Conservation (phyloP, 2,797 vertebrate species). For the Anisognathus igniventris region DNA sequence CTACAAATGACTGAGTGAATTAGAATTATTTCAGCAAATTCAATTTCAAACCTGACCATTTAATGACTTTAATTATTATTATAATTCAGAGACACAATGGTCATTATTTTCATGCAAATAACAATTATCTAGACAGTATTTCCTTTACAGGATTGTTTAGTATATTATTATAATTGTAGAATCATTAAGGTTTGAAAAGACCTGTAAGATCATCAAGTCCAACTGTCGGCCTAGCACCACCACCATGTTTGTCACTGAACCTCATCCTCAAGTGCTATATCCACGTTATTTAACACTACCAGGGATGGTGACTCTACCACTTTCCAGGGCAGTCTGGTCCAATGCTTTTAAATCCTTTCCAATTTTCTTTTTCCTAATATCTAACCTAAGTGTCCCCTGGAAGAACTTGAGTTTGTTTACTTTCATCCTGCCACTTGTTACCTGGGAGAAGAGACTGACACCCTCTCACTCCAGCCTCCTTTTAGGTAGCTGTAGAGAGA, state of each 20-base stretch:
- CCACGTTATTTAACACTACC: neutral
- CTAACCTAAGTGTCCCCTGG: neutral
- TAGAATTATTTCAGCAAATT: neutral
- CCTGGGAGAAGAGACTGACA: neutral
- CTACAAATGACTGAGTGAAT: neutral
- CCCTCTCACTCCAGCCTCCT: neutral
- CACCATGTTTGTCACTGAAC: neutral
- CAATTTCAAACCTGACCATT: neutral
- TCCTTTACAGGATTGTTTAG: neutral
- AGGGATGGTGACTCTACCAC: neutral
- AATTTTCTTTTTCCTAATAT: neutral
- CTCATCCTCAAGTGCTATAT: neutral
- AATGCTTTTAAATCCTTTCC: neutral
- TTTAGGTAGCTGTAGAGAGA: neutral
- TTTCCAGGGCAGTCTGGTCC: neutral
- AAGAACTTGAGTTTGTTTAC: neutral
- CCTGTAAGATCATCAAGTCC: neutral
- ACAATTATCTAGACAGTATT: neutral
- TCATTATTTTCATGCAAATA: neutral
- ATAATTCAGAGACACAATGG: neutral
- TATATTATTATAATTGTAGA: neutral
- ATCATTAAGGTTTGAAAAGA: neutral
- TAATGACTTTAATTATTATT: neutral
- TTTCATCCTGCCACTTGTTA: neutral
- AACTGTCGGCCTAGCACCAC: fast-evolving